Evolutionary conservation across 2,797 vertebrate genomes (phyloP), one percentile per base, ranked within the genome.

Genomic region (Sebastes kiyomatsui): DNA sequence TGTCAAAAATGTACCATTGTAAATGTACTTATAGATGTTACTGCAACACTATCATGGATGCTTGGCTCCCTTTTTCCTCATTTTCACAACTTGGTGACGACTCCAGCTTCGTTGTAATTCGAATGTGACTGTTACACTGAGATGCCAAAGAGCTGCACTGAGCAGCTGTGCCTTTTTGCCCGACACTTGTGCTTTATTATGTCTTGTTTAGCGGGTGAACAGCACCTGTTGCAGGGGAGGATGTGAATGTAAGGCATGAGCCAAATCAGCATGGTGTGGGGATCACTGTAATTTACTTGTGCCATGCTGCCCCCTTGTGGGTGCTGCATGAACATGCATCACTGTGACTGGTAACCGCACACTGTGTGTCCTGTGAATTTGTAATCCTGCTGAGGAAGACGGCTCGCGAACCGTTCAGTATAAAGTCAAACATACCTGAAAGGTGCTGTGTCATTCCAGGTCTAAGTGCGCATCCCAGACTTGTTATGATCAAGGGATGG

Each of bases 231-330:
- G 85, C 75, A 73, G 68, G 62, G 33, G 59, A 77, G 62, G 59
- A 72, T 58, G 58, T 46, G 42, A 79, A 52, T 67, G 30, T 58
- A 54, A 70, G 32, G 25, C 72, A 55, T 67, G 61, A 65, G 49
- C 60, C 25, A 67, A 33, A 79, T 65, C 67, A 67, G 74, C 60
- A 69, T 46, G 20, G 49, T 38, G 5, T 22, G 22, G 58, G 23
- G 4, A 42, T 64, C 35, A 12, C 35, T 69, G 59, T 33, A 20
- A 42, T 85, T 84, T 49, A 64, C 32, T 82, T 72, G 78, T 86
- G 84, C 72, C 54, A 69, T 87, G 81, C 86, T 82, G 1, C 92
- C 91, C 85, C 55, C 93, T 78, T 74, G 91, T 94, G 94, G 91
- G 20, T 10, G 14, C 55, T 32, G 10, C 23, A 1, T 71, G 58